Percentiles rank a stretch among this genome's conserved stretches.
Conservation (phyloP, 2,797 vertebrate genomes). For the Chanos chanos region DNA sequence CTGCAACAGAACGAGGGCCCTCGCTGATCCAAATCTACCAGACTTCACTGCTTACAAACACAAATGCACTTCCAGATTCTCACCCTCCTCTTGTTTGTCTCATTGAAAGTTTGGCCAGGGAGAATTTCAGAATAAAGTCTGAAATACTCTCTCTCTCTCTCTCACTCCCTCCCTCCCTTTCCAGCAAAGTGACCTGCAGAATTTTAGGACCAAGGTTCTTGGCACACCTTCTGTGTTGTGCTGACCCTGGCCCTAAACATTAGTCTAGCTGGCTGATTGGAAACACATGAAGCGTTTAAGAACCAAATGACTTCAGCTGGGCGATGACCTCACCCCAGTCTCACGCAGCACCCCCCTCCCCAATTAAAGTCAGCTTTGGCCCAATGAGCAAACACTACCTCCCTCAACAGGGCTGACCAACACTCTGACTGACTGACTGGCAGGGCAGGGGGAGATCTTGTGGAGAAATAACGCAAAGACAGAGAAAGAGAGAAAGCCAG, state of each 20-base stretch:
- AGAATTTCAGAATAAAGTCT: too few relatives aligned
- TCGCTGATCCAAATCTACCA: too few relatives aligned
- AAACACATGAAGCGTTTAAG: conserved; percentile 41
- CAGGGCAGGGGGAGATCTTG: too few relatives aligned
- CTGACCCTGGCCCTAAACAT: conserved; percentile 63
- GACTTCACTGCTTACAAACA: too few relatives aligned
- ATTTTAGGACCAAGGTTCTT: too few relatives aligned
- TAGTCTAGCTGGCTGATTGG: conserved; percentile 62
- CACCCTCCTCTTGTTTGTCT: too few relatives aligned
- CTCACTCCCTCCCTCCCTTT: too few relatives aligned
- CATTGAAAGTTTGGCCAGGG: too few relatives aligned
- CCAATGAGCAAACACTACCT: conserved; percentile 8
- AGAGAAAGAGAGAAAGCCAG: neutral
- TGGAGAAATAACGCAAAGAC: neutral
- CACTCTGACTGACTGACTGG: neutral
- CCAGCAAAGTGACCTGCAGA: neutral
- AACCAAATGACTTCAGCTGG: conserved; percentile 33
- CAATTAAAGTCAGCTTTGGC: conserved; percentile 22
- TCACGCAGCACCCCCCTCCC: conserved; percentile 15
- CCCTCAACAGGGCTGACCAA: conserved; percentile 7
- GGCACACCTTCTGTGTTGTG: too few relatives aligned
- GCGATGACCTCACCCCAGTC: conserved; percentile 25
- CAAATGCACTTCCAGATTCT: too few relatives aligned
- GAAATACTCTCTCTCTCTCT: too few relatives aligned
- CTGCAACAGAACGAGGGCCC: too few relatives aligned